phyloP scores from a whole-genome alignment of 2,797 vertebrate genomes.

The Oceanodroma leucorhoa region DNA sequence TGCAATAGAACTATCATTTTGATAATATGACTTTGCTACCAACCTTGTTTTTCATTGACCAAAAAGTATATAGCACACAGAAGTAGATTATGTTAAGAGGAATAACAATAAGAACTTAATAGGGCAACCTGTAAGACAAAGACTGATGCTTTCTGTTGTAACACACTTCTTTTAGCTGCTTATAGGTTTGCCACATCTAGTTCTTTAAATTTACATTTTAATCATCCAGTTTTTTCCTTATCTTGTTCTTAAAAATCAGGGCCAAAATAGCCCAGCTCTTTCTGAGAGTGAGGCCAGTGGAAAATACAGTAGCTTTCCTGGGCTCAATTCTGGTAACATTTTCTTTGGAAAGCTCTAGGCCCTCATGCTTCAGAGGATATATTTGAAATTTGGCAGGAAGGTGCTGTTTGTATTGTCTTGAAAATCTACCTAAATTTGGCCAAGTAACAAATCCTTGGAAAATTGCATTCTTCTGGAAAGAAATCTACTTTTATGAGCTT shows the following conservation, averaged over 20 bases:
- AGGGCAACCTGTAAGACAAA: neutral
- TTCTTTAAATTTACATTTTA: neutral
- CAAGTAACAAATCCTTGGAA: neutral
- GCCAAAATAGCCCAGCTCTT: neutral
- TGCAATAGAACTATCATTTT: neutral
- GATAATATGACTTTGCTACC: neutral
- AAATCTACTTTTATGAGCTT: neutral
- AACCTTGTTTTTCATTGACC: neutral
- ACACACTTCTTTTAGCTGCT: neutral
- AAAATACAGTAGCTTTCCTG: conserved; percentile 40
- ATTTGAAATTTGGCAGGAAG: conserved; percentile 31
- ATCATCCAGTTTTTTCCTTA: neutral
- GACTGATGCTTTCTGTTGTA: neutral
- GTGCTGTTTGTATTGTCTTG: neutral
- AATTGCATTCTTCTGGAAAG: neutral
- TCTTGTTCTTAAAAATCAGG: neutral
- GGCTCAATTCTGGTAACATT: conserved; percentile 7
- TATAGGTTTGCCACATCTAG: neutral
- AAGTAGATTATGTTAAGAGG: neutral
- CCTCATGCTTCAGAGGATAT: neutral
- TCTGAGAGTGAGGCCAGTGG: neutral
- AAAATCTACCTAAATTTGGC: conserved; percentile 3
- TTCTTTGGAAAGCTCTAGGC: conserved; percentile 1
- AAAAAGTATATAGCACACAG: neutral
- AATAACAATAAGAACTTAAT: neutral